Base-by-base conservation (phyloP, 2,113 vertebrate genomes). In the Stictonetta naevosa region DNA sequence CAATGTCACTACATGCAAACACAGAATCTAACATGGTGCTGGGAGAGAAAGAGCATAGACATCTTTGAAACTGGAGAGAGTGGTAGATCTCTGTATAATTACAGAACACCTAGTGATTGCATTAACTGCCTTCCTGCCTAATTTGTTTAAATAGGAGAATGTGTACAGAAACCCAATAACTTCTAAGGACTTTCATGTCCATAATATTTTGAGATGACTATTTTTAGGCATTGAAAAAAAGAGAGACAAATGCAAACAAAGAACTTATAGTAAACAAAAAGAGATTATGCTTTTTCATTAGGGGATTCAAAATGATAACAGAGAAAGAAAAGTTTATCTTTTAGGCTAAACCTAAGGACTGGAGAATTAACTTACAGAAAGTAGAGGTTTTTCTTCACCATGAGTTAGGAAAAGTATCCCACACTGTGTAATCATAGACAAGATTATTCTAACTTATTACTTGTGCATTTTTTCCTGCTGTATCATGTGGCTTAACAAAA, bases 11-110 rank as follows among this genome's bases (percentile, higher is more conserved):
- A 66, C 38, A 71, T 86, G 60, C 36, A 89, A 86, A 67, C n/a
- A 52, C 33, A 68, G 66, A 83, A 77, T 69, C 29, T 40, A 56
- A 91, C 44, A 13, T 26, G n/a, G 9, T 66, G 3, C 36, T 55
- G 16, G n/a, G n/a, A 83, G 33, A 78, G 21, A 63, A 74, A 38
- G 17, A 72, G 11, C 44, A 7, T 2, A 74, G 48, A 64, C 18
- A 76, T 23, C 26, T 90, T 76, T 82, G 74, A 62, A 91, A 60
- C 58, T 28, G 21, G 42, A 76, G 55, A 80, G 73, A 82, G 79
- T 82, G 84, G 34, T 38, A 46, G 48, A 62, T 76, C 26, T 82
- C 42, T 48, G 71, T n/a, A 50, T 31, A 84, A 63, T 1, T 84
- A 58, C 48, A 60, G 53, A 72, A 26, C 26, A 50, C 19, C 44